phyloP scores from a whole-genome alignment of 2,888 invertebrate genomes.

The Stenchaetothrips biformis region DNA sequence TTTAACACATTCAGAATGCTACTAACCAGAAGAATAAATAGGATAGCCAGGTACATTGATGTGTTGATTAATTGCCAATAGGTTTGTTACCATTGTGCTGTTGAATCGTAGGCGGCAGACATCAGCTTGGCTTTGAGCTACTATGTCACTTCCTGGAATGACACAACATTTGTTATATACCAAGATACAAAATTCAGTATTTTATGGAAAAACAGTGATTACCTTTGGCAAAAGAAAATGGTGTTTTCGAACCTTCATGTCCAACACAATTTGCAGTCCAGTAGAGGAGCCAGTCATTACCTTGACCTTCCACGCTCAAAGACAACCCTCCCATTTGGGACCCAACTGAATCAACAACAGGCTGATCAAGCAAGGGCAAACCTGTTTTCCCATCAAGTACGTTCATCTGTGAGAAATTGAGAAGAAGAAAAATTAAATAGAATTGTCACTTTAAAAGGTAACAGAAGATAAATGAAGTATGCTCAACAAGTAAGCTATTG shows the following conservation, averaged over 20 bases:
- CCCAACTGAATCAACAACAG: constrained; percentile 57
- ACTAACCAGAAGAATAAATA: constrained; percentile 64
- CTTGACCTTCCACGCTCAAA: constrained; percentile 55
- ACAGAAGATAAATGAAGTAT: constrained; percentile 22
- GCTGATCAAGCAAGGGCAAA: constrained; percentile 51
- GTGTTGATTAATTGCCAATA: constrained; percentile 62
- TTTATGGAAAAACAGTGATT: background rate
- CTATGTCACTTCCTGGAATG: constrained; percentile 34
- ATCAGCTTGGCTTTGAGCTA: constrained; percentile 49
- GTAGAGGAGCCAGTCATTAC: constrained; percentile 71
- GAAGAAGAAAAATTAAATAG: background rate
- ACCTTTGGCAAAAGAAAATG: constrained; percentile 34
- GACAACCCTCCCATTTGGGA: constrained; percentile 57
- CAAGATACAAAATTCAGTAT: background rate
- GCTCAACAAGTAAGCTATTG: constrained; percentile 39
- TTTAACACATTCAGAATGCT: background rate
- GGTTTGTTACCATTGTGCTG: constrained; percentile 58
- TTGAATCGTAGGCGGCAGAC: constrained; percentile 67
- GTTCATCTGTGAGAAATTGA: constrained; percentile 37
- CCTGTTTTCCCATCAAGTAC: constrained; percentile 38
- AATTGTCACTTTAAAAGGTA: background rate
- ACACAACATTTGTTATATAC: constrained; percentile 27
- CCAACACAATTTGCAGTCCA: constrained; percentile 67
- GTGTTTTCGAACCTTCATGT: constrained; percentile 46
- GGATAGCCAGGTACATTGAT: constrained; percentile 64